Evolutionary conservation across 2,113 vertebrate genomes (phyloP), one percentile per base, ranked within the genome.

Genomic region (Pimephales promelas): DNA sequence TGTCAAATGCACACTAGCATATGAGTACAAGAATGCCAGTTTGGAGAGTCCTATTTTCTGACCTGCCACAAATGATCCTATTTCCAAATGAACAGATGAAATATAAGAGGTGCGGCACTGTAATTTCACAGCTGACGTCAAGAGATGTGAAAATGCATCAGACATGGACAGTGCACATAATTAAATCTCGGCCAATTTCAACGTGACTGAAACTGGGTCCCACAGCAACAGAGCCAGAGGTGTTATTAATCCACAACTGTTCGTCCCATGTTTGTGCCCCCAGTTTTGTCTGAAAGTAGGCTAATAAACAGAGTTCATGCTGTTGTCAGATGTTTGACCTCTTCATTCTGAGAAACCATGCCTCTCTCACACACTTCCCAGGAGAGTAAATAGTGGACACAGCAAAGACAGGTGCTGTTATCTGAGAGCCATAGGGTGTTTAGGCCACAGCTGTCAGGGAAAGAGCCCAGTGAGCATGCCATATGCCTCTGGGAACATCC

Each of bases 351-450:
- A 79, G 86, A 86, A 82, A 81, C 43, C 5, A 2, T 57, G 16
- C 6, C 73, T 59, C 71, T 47, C 16, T 76, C 74, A 62, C 54
- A 24, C 26, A 43, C 57, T 75, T 86, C 74, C 52, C 34, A 68
- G 79, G 70, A 80, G 79, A 56, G 70, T 43, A n/a, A 62, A 71
- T 83, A 34, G 57, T 79, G 45, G 31, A 86, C 85, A 79, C 82
- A 81, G 85, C 45, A 11, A 47, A 43, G 88, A 90, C 93, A 93
- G 92, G 90, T 92, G 91, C 86, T 87, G 88, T 89, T 88, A 91
- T 91, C n/a, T 81, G 89, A 92, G 82, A 89, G 36, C 34, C 28
- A 40, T 34, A 26, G 34, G 79, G 43, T 85, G 54, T 72, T 34
- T 24, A 36, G 45, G 56, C 61, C 52, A 83, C 24, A 43, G 57